These are phyloP conservation scores for Hipposideros armiger DNA, from an alignment of 2,113 vertebrate species.

Conservation along the genomic window DNA sequence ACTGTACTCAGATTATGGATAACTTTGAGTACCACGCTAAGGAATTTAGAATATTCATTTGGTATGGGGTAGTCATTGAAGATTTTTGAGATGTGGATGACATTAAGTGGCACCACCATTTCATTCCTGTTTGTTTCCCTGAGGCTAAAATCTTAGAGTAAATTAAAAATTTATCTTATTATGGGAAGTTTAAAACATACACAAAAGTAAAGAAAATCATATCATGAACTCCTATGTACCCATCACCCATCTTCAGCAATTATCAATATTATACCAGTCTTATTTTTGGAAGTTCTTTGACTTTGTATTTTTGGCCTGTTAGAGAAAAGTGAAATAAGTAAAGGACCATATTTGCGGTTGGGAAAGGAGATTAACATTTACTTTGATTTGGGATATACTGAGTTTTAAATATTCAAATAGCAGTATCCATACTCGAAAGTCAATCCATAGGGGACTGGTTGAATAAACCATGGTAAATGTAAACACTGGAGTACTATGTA, in stretches of 20 bases:
- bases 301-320: background rate
- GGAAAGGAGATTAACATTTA: background rate
- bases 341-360: background rate
- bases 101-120: background rate
- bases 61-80: background rate
- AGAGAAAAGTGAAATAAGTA: background rate
- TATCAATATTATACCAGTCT: background rate
- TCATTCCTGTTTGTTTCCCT: background rate
- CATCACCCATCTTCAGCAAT: background rate
- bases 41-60: conserved; percentile 13
- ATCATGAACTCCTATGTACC: background rate
- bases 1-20: background rate
- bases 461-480: background rate
- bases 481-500: background rate
- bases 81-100: background rate
- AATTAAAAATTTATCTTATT: background rate
- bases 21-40: background rate
- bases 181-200: background rate
- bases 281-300: background rate
- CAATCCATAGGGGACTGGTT: background rate
- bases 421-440: background rate
- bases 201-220: background rate
- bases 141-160: background rate
- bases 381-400: background rate
- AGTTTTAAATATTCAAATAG: background rate